Evolutionary conservation across 1,140 invertebrate species (phyloP).

Genomic region (Achroia grisella): DNA sequence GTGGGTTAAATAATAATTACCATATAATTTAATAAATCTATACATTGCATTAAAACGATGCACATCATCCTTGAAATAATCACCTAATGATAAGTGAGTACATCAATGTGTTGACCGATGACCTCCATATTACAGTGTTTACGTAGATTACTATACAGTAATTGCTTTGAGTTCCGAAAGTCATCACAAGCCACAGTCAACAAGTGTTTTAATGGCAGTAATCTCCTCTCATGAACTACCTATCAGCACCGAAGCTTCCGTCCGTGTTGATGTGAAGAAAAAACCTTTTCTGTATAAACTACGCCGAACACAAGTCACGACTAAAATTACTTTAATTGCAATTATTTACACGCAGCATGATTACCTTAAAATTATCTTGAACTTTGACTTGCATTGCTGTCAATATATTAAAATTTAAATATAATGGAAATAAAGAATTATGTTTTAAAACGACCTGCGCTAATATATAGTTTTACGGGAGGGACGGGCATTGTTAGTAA

Average conservation of each 20-base stretch:
- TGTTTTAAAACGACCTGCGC: no score
- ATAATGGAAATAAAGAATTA: background rate
- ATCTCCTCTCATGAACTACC: slow-evolving; percentile 23
- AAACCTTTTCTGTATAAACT: slow-evolving; percentile 23
- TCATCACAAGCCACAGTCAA: slow-evolving; percentile 39
- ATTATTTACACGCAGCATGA: slow-evolving; percentile 5
- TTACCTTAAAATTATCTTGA: background rate
- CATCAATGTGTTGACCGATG: slow-evolving; percentile 13
- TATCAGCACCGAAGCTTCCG: slow-evolving; percentile 24
- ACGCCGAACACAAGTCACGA: slow-evolving; percentile 12
- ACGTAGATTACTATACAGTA: slow-evolving; percentile 22
- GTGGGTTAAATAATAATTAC: no score
- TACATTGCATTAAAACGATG: background rate
- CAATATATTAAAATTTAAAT: background rate
- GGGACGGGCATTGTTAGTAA: no score
- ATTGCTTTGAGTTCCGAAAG: slow-evolving; percentile 39
- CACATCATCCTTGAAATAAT: slow-evolving; percentile 11
- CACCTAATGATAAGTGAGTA: slow-evolving; percentile 11
- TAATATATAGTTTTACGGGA: background rate
- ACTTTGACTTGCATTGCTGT: background rate
- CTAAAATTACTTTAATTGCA: slow-evolving; percentile 23
- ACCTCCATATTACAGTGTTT: slow-evolving; percentile 20
- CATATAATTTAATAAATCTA: no score
- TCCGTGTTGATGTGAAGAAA: slow-evolving; percentile 18
- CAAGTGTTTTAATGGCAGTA: slow-evolving; percentile 39